Conservation (phyloP, 2,113 vertebrate species). For the Dasyurus viverrinus region DNA sequence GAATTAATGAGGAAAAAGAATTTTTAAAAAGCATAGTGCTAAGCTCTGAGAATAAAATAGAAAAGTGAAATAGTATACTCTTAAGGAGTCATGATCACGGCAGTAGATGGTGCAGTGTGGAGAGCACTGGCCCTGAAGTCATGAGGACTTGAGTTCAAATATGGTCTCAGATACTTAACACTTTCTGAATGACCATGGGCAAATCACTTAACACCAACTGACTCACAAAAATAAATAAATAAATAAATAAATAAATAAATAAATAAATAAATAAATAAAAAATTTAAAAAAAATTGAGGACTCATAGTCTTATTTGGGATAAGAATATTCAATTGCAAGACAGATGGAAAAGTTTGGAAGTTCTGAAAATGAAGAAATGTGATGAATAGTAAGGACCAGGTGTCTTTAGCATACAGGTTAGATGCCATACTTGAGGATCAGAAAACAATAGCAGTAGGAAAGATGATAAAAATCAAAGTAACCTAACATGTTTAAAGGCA, state of each 20-base stretch:
- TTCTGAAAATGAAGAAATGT: neutral
- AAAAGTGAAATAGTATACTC: neutral
- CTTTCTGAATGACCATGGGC: too few relatives aligned
- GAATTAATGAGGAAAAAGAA: neutral
- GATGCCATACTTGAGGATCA: neutral
- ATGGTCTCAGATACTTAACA: too few relatives aligned
- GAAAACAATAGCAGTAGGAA: neutral
- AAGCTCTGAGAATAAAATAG: neutral
- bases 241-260: too few relatives aligned
- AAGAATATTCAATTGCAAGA: neutral
- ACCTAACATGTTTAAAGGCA: neutral
- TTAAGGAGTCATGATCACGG: neutral
- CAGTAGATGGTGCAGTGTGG: too few relatives aligned
- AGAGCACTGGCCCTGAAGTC: too few relatives aligned
- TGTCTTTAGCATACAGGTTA: neutral
- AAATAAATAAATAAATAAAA: too few relatives aligned
- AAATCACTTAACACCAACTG: too few relatives aligned
- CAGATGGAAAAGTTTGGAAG: neutral
- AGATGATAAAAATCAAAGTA: neutral
- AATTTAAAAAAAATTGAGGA: neutral
- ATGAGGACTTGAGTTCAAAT: too few relatives aligned
- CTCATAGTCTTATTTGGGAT: neutral
- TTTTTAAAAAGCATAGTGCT: neutral
- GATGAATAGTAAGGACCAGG: neutral
- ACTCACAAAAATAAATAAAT: too few relatives aligned